Evolutionary conservation across 2,113 vertebrate species (phyloP).

Genomic region (Podocnemis expansa): DNA sequence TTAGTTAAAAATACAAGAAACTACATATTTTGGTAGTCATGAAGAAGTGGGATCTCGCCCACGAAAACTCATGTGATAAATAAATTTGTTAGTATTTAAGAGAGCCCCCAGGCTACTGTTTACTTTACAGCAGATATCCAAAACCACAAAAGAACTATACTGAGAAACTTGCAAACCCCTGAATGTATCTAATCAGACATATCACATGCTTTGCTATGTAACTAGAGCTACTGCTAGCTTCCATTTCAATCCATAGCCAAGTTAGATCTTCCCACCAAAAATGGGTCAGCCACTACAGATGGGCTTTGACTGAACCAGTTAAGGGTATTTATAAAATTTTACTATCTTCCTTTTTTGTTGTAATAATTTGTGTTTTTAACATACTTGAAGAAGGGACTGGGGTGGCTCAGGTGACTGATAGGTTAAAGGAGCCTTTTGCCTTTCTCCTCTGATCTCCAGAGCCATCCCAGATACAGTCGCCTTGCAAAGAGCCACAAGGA

Average conservation of each 20-base stretch:
- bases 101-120: too few relatives aligned
- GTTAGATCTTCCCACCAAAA: neutral
- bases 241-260: neutral
- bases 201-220: neutral
- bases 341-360: neutral
- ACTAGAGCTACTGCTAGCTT: neutral
- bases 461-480: neutral
- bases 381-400: neutral
- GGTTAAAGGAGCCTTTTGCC: neutral
- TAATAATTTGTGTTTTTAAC: neutral
- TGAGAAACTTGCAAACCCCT: neutral
- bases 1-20: neutral
- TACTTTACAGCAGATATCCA: slow-evolving; percentile 13
- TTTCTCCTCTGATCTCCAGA: neutral
- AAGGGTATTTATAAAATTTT: neutral
- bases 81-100: too few relatives aligned
- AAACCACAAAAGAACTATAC: neutral
- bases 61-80: neutral
- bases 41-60: neutral
- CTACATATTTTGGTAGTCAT: neutral
- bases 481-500: neutral
- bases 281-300: neutral
- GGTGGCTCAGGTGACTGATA: neutral
- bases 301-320: neutral
- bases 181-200: neutral